phyloP scores from a whole-genome alignment of 2,888 invertebrate species.

The Mesorhabditis sp. region DNA sequence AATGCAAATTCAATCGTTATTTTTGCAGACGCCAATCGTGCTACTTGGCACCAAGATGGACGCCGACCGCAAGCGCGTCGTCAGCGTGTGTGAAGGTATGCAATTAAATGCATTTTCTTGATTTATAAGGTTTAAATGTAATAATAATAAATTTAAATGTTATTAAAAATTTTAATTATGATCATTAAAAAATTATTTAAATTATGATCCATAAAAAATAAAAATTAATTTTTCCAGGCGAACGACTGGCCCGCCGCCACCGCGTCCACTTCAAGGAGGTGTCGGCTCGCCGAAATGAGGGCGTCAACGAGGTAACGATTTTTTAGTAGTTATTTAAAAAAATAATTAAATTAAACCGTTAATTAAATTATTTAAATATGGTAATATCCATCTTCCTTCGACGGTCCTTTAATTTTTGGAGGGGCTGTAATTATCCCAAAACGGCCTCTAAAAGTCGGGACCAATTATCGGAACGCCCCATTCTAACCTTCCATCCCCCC shows the following conservation, averaged over 20 bases:
- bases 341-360: no score
- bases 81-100: background rate
- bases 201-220: background rate
- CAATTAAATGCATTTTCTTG: background rate
- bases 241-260: background rate
- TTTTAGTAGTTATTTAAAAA: background rate
- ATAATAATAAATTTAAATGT: background rate
- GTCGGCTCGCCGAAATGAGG: background rate
- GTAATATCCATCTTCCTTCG: no score
- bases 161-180: background rate
- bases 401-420: no score
- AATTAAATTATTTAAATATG: no score
- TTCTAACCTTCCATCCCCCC: no score
- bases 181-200: background rate
- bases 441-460: no score
- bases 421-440: no score
- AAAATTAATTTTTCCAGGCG: background rate
- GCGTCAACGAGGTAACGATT: background rate
- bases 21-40: background rate
- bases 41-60: background rate
- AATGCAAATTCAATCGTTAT: background rate
- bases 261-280: background rate
- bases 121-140: background rate
- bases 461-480: no score
- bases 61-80: background rate